Base-by-base conservation (phyloP, 2,797 vertebrate genomes). In the Tragopan temminckii region DNA sequence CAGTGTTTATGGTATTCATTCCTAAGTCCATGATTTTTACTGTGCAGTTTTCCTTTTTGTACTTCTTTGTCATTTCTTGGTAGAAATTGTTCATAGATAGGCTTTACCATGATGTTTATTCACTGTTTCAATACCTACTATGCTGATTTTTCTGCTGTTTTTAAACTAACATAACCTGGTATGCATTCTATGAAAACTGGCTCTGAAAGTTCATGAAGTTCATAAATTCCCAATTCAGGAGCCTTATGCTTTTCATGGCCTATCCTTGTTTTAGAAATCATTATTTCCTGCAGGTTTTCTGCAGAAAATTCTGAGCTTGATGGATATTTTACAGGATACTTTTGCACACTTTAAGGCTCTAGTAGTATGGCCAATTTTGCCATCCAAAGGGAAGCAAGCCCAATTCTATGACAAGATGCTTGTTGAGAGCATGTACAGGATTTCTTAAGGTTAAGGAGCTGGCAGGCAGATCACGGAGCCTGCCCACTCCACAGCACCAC, bases 341-440 rank as follows among this genome's bases (percentile, higher is more conserved):
- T 80, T 45, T 87, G 18, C 2, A 1, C 45, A 3, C 18, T 1
- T 59, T 55, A 21, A 45, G 61, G 23, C 19, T 85, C 13, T n/a
- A 53, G 10, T 80, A 27, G 5, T 1, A 3, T 55, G 33, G 7
- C 13, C 15, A 33, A 31, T 67, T 86, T 53, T 67, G 35, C 45
- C 38, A 70, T 29, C 25, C 40, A 50, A 57, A 15, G 23, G 31
- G 52, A 66, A 86, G 27, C 38, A 69, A 88, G 20, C 23, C 18
- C 2, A 13, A 2, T 19, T 72, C 36, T 23, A 0, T 6, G 38
- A 21, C 31, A 10, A 0, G 0, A 1, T 27, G 15, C 29, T 57
- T 36, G 52, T 6, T 40, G 45, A 43, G 14, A 77, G 35, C n/a
- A 29, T 0, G 0, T 36, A 11, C 24, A 71, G 78, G 53, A 1